Conservation (phyloP, 2,113 vertebrate species). For the Anser brachyrhynchus region DNA sequence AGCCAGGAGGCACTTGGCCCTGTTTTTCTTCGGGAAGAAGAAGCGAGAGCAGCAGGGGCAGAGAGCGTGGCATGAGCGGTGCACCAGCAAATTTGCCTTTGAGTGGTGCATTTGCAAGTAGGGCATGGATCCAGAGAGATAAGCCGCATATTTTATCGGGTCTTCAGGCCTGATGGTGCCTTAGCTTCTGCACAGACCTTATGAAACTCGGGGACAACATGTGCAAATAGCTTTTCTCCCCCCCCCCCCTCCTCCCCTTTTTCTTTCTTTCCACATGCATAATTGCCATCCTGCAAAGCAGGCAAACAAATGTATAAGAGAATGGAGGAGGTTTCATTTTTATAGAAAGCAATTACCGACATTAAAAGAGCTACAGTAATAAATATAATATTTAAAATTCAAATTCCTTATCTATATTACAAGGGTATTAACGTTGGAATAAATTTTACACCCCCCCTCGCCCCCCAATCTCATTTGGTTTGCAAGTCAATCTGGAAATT, state of each 20-base stretch:
- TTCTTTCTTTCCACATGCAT: neutral
- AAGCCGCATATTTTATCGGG: neutral
- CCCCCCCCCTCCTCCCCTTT: neutral
- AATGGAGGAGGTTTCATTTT: constrained; percentile 18
- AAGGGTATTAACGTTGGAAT: constrained; percentile 30
- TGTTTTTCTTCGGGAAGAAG: neutral
- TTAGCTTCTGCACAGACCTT: neutral
- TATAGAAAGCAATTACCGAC: constrained; percentile 54
- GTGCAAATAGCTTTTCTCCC: neutral
- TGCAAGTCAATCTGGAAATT: constrained; percentile 15
- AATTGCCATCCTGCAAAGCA: neutral
- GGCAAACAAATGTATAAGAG: constrained; percentile 10
- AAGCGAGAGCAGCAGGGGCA: neutral
- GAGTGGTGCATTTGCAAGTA: neutral
- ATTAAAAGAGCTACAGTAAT: constrained; percentile 61
- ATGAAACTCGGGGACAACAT: neutral
- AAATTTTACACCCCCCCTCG: neutral
- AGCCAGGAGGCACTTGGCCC: neutral
- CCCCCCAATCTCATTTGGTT: constrained; percentile 38
- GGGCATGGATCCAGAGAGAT: neutral
- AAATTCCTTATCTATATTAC: constrained; percentile 62
- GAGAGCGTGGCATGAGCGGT: neutral
- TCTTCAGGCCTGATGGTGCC: neutral
- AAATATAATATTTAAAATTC: constrained; percentile 70
- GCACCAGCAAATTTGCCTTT: neutral